Base-by-base conservation (phyloP, 2,113 vertebrate species). In the Dromiciops gliroides region DNA sequence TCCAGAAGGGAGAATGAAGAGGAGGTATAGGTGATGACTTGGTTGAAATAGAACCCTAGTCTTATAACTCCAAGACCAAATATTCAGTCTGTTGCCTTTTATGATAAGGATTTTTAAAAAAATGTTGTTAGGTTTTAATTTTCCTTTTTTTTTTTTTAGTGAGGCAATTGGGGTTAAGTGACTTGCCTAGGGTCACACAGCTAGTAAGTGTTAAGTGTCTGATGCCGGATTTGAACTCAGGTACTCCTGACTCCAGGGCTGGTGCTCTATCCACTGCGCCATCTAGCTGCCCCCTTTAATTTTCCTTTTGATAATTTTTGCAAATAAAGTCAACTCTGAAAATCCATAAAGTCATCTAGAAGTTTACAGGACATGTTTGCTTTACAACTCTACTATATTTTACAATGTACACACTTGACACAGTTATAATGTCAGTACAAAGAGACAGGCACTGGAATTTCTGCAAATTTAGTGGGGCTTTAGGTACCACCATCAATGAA, bases 391-490 rank as follows among this genome's bases (percentile, higher is more conserved):
- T 94, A 88, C 24, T 48, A 50, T 22, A 97, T 89, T 97, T 97
- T 92, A 95, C 93, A 95, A 93, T 94, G 96, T 60, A 91, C 89
- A 94, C 50, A 96, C 93, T 94, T 93, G 94, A 94, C 93, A 93
- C 91, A 93, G 91, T 83, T 94, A 93, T 96, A 97, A 96, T 94
- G 95, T 97, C 97, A 97, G 95, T 96, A 97, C 97, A 97, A 95
- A 56, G 88, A 91, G 96, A 89, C 93, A 89, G 92, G 95, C 47
- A 94, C 95, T 95, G 26, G 95, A 97, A 97, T 94, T 92, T 50
- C 90, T 48, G 67, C 7, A 94, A 90, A 94, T 97, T 98, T 97
- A 98, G 93, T 96, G 90, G 96, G 56, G 89, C 50, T 98, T n/a
- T 94, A 47, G 37, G 49, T 53, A 96, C 89, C 97, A 96, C 93